These are phyloP conservation scores for Danio kyathit DNA, from an alignment of 2,797 vertebrate genomes.

Conservation along the genomic window DNA sequence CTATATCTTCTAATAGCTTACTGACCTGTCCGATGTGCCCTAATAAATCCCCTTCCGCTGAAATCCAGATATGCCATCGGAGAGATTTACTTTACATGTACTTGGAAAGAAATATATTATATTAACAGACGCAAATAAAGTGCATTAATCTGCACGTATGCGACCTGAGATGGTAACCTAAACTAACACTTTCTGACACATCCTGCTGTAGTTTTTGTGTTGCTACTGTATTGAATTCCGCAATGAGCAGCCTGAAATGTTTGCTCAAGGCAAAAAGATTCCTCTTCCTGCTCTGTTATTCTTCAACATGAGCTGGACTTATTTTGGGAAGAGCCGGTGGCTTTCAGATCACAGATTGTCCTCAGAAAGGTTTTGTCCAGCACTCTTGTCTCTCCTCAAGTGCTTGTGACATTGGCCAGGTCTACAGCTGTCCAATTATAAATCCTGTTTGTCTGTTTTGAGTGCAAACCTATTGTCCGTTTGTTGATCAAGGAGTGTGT, in stretches of 20 bases:
- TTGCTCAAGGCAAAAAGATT: not conserved
- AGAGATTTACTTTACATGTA: not conserved
- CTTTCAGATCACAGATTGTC: slow-evolving; percentile 18
- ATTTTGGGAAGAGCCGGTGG: not conserved
- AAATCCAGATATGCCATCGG: slow-evolving; percentile 19
- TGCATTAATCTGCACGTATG: not conserved
- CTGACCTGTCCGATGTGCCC: slow-evolving; percentile 33
- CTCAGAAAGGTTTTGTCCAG: slow-evolving; percentile 4
- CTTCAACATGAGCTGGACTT: not conserved
- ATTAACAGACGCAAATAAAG: slow-evolving; percentile 10
- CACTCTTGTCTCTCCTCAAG: not conserved
- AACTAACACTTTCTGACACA: not conserved
- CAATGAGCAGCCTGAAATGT: not conserved
- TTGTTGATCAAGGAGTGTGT: slow-evolving; percentile 35
- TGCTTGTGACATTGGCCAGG: not conserved
- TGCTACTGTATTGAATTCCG: slow-evolving; percentile 1
- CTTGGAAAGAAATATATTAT: not conserved
- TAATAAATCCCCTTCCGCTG: not conserved
- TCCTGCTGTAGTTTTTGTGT: not conserved
- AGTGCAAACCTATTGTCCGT: slow-evolving; percentile 38
- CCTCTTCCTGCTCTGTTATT: not conserved
- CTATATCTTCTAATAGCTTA: slow-evolving; percentile 38
- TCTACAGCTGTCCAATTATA: slow-evolving; percentile 34
- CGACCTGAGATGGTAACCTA: not conserved
- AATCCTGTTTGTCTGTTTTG: slow-evolving; percentile 38